Evolutionary conservation across 2,888 invertebrate species (phyloP), one percentile per base, ranked within the genome.

Genomic region (Acheta domesticus): DNA sequence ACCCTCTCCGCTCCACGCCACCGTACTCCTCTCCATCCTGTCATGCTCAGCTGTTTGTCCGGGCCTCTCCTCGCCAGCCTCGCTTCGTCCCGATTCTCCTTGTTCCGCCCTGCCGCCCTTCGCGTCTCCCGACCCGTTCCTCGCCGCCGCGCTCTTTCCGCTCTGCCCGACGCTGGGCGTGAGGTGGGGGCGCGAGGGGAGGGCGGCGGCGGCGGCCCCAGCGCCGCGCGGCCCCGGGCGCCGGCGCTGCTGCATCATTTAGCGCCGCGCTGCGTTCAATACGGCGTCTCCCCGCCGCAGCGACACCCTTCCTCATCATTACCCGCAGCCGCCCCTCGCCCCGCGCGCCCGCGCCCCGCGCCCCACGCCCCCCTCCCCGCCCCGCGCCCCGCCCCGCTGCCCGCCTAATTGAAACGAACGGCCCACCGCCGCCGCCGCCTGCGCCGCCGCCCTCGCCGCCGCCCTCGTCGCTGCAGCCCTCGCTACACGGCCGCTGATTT

Each of bases 281-380:
- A 62, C 62, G 62, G 62, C 62, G 62, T 62, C 62, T 62, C 62
- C 62, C 62, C 62, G 62, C 62, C 14, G 62, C 62, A n/a, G 62
- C 62, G 62, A 62, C 62, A 62, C 62, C 62, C 62, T 62, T 62
- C 62, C 62, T 62, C 62, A 62, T 62, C 62, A 62, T 62, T 62
- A 62, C 62, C 62, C 62, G n/a, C 62, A 19, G 14, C 62, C 62
- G 16, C 62, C 16, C 62, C 62, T 19, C 62, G 16, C 62, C 14
- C 62, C 62, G 16, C 62, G 36, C 36, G 8, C 16, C 62, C 62
- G 62, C 19, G 14, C 4, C 16, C 62, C 62, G n/a, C 62, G 16
- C 62, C 62, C 16, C 62, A 0, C n/a, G 16, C 62, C 62, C 16
- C 12, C 62, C 62, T 0, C 62, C 14, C 62, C 62, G 16, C 62